A percentile compares a stretch with the other conserved stretches of the same genome.
phyloP scores from a whole-genome alignment of 1,140 invertebrate species.

The Nasonia vitripennis region DNA sequence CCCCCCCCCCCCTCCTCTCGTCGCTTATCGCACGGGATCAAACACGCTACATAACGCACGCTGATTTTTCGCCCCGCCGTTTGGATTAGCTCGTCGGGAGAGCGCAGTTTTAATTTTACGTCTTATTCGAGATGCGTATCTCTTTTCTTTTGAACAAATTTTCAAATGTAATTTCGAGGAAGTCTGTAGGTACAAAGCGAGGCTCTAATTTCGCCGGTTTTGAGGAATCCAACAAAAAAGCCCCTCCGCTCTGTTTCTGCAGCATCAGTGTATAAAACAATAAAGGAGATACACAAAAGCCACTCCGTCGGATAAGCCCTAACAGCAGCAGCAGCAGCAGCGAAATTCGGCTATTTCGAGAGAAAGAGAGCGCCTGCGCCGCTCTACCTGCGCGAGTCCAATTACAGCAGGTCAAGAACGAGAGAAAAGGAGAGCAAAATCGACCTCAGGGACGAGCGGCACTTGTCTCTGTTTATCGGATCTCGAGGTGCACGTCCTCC shows the following conservation, averaged over 20 bases:
- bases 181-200: not conserved
- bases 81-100: not conserved
- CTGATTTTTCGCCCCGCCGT: not conserved
- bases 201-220: not conserved
- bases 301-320: not conserved
- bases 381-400: slow-evolving; percentile 43
- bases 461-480: slow-evolving; percentile 8
- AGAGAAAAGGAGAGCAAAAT: slow-evolving; percentile 45
- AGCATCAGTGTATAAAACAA: not conserved
- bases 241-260: not conserved
- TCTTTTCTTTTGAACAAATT: not conserved
- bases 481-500: not conserved
- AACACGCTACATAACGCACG: too few species aligned
- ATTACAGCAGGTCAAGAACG: slow-evolving; percentile 54
- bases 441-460: slow-evolving; percentile 24
- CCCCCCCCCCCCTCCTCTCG: not conserved
- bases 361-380: not conserved
- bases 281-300: not conserved
- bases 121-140: not conserved
- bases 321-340: not conserved
- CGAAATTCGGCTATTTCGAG: slow-evolving; percentile 1
- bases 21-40: not conserved
- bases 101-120: not conserved
- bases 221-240: not conserved
- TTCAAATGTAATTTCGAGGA: not conserved